Evolutionary conservation across 2,113 vertebrate genomes (phyloP), one percentile per base, ranked within the genome.

Genomic region (Cyprinodon tularosa): DNA sequence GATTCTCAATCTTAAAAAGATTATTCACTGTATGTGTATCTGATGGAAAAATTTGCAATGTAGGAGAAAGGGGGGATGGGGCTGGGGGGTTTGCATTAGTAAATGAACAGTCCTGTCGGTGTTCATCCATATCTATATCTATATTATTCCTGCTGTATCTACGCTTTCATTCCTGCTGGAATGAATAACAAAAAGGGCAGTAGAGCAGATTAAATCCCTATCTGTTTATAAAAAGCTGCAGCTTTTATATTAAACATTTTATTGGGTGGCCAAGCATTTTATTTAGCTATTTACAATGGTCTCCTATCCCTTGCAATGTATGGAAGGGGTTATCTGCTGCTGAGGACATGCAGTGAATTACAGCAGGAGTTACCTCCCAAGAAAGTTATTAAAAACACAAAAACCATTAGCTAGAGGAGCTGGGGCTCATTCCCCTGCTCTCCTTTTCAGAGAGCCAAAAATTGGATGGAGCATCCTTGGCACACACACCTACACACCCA

Each of bases 371-470:
- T 80, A 69, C 86, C 76, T 82, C 87, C 72, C 70, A 74, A 78
- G 71, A 72, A 89, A 77, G 76, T 88, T 91, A 90, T 92, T 93
- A 90, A 85, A 91, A 88, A 93, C 81, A 89, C 87, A 84, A 86
- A 57, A 92, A 89, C 74, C 85, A 89, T 89, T 86, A 90, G 81
- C 74, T 81, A 71, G 75, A 59, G 39, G 71, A 83, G 83, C 73
- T 45, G 61, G 72, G 81, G 80, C 74, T 86, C 80, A 84, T 59
- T 86, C 84, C 85, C 68, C 67, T 86, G 72, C 76, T 82, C 82
- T 68, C 66, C 87, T 78, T 76, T 86, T 80, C 82, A 22, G 22
- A 83, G 77, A 85, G 78, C 74, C 88, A 81, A 90, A 90, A 90
- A 82, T 90, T 92, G 89, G 87, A 88, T 74, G 68, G 80, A 90